These are phyloP conservation scores for Macquaria australasica DNA, from an alignment of 2,113 vertebrate genomes.

Conservation along the genomic window DNA sequence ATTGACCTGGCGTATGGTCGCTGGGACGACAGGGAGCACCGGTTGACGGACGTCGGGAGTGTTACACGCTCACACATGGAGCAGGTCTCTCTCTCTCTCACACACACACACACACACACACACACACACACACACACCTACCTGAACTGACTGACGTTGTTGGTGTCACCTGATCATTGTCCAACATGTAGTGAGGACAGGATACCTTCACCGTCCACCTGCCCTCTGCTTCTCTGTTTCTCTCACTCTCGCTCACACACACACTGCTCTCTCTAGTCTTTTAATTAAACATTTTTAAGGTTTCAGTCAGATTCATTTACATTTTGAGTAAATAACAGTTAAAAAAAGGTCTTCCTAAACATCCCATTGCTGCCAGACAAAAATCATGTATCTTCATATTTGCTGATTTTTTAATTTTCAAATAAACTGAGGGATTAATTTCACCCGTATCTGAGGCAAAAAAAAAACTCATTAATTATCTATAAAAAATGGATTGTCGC, in stretches of 20 bases:
- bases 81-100: conserved; percentile 45
- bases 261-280: neutral
- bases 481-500: no score
- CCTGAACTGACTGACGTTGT: conserved; percentile 7
- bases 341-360: neutral
- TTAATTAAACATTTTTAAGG: neutral
- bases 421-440: neutral
- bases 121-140: neutral
- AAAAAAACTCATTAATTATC: no score
- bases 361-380: neutral
- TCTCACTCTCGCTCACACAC: neutral
- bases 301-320: neutral
- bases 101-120: conserved; percentile 23
- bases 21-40: conserved; percentile 95
- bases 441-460: no score
- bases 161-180: conserved; percentile 11
- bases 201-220: neutral
- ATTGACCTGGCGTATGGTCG: conserved; percentile 96
- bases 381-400: neutral
- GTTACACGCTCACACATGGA: conserved; percentile 85
- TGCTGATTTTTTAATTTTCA: neutral
- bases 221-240: conserved; percentile 8
- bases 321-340: neutral
- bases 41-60: conserved; percentile 94
- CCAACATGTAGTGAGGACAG: conserved; percentile 2